Evolutionary conservation across 2,888 invertebrate genomes (phyloP).

Genomic region (Andrena flavipes): DNA sequence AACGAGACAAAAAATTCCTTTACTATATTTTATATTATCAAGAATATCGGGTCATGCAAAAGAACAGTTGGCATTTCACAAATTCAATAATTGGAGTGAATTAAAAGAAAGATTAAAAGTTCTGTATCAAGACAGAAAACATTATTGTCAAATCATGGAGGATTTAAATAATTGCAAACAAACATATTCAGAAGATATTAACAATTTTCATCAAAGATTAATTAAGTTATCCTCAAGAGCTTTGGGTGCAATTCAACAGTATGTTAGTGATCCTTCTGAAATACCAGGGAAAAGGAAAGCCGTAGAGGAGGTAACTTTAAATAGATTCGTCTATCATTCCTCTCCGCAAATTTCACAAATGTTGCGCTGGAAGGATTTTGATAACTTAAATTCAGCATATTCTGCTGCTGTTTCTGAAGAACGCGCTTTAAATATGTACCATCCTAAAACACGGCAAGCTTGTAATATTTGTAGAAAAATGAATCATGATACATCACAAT

Average conservation of each 20-base stretch:
- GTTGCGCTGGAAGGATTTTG: constrained; percentile 13
- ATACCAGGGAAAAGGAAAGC: too few relatives aligned
- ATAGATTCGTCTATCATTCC: not conserved
- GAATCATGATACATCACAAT: constrained; percentile 1
- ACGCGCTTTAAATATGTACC: constrained; percentile 9
- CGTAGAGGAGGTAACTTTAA: too few relatives aligned
- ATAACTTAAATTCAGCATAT: constrained; percentile 20
- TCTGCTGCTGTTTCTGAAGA: constrained; percentile 7
- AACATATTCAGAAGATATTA: not conserved
- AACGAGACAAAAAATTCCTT: not conserved
- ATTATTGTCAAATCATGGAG: constrained; percentile 35
- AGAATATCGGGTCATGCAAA: constrained; percentile 23
- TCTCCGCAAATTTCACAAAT: not conserved
- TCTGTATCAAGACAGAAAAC: constrained; percentile 23
- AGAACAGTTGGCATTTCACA: constrained; percentile 20
- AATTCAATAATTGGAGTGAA: constrained; percentile 1
- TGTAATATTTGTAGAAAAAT: constrained; percentile 3
- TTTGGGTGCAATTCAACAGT: constrained; percentile 6
- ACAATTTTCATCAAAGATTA: constrained; percentile 18
- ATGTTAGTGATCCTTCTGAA: not conserved
- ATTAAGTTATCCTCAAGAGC: constrained; percentile 6
- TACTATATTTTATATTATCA: constrained; percentile 31
- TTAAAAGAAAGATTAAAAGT: constrained; percentile 13
- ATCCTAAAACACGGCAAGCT: not conserved
- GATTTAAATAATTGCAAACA: constrained; percentile 26